Percentiles rank a stretch among this genome's conserved stretches.
phyloP scores from a whole-genome alignment of 1,140 invertebrate species.

The Drosophila gunungcola region DNA sequence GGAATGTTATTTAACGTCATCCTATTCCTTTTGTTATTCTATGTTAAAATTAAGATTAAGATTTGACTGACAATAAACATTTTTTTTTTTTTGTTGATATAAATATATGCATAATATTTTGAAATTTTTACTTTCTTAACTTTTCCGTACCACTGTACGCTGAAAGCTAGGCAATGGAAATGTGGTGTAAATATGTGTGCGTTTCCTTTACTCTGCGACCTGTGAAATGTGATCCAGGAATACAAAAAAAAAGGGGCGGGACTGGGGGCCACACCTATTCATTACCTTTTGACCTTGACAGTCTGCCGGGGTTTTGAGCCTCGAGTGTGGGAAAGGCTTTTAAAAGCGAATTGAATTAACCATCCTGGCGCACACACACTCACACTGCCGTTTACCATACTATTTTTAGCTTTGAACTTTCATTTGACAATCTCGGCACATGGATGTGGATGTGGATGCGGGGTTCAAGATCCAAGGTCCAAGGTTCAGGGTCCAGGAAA shows the following conservation, averaged over 20 bases:
- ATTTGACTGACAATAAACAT: too few species aligned
- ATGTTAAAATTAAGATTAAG: too few species aligned
- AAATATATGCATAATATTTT: too few species aligned
- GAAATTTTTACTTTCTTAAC: not conserved
- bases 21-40: too few species aligned
- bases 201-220: constrained; percentile 45
- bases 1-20: too few species aligned
- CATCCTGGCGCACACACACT: constrained; percentile 23
- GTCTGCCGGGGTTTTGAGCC: constrained; percentile 34
- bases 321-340: constrained; percentile 47
- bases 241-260: not conserved
- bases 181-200: not conserved
- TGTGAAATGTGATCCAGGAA: constrained; percentile 42
- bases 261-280: constrained; percentile 17
- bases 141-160: constrained; percentile 13
- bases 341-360: constrained; percentile 49
- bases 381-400: constrained; percentile 7
- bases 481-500: not conserved
- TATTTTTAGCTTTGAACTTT: constrained; percentile 51
- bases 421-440: constrained; percentile 21
- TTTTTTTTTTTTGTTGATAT: too few species aligned
- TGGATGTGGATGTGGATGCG: not conserved
- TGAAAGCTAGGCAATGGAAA: constrained; percentile 46
- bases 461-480: not conserved
- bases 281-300: constrained; percentile 55